A percentile compares a stretch with the other conserved stretches of the same genome.
Conservation (phyloP, 2,113 vertebrate species). For the Alectura lathami region DNA sequence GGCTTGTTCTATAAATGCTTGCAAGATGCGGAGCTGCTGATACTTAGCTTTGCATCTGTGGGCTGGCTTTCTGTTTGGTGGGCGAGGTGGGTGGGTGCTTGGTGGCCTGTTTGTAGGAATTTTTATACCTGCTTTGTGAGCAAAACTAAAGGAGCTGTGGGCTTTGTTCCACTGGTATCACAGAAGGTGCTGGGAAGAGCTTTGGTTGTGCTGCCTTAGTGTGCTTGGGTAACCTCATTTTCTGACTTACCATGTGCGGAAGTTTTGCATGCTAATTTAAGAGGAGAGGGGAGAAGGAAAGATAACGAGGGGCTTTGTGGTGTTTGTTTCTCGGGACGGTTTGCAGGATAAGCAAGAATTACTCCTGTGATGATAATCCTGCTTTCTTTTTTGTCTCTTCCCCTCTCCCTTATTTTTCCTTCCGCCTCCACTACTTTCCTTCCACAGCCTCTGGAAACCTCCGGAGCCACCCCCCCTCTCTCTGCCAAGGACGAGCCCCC, state of each 20-base stretch:
- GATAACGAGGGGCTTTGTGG: not conserved
- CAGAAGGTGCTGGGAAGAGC: not conserved
- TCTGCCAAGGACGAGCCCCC: slow-evolving; percentile 82
- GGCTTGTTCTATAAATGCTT: not conserved
- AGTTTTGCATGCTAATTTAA: not conserved
- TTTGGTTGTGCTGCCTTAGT: not conserved
- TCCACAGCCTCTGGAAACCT: slow-evolving; percentile 79
- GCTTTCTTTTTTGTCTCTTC: not conserved
- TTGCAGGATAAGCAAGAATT: not conserved
- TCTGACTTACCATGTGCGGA: not conserved
- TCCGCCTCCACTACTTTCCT: not conserved
- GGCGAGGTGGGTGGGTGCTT: not conserved
- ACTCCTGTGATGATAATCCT: not conserved
- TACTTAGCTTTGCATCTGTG: not conserved
- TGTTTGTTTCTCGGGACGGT: not conserved
- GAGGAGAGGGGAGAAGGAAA: not conserved
- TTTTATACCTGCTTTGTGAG: not conserved
- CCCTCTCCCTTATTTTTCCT: not conserved
- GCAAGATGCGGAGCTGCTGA: not conserved
- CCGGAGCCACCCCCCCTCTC: slow-evolving; percentile 63
- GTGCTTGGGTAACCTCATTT: not conserved
- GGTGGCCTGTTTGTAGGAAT: not conserved
- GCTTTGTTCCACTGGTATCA: not conserved
- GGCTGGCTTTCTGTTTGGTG: not conserved
- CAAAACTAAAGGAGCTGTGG: not conserved